These are phyloP conservation scores for Dryas iulia DNA, from an alignment of 1,140 invertebrate genomes.

Conservation along the genomic window DNA sequence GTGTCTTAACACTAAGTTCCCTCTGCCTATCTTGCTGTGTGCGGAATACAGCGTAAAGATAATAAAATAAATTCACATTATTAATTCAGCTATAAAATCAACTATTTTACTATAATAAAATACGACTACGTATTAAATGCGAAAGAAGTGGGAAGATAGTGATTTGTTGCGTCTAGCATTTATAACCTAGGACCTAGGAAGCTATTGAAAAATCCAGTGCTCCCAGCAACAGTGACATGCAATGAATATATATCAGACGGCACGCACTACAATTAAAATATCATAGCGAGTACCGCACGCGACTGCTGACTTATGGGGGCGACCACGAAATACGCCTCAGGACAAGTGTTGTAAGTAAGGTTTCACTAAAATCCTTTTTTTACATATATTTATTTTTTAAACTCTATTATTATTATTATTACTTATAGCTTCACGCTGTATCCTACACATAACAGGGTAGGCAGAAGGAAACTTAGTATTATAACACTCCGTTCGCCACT, in stretches of 20 bases:
- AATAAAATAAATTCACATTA: no score
- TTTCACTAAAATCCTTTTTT: neutral
- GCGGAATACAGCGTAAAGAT: no score
- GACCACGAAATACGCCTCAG: constrained; percentile 20
- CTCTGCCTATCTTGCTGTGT: no score
- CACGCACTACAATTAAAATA: constrained; percentile 72
- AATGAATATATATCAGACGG: constrained; percentile 44
- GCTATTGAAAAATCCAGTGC: constrained; percentile 8
- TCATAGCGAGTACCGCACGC: constrained; percentile 66
- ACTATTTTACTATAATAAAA: neutral
- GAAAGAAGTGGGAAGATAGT: neutral
- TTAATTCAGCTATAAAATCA: no score
- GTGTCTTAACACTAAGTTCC: no score
- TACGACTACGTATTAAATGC: neutral
- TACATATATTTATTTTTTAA: no score
- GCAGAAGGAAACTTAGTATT: neutral
- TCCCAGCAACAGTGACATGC: constrained; percentile 22
- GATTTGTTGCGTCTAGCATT: constrained; percentile 5
- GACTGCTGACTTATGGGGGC: constrained; percentile 54
- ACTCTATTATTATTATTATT: no score
- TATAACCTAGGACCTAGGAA: constrained; percentile 1
- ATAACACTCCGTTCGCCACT: neutral
- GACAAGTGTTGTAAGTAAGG: constrained; percentile 2
- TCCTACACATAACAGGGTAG: neutral
- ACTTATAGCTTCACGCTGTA: no score